Conservation (phyloP, 2,797 vertebrate species). For the Sebastiscus albofasciatus region DNA sequence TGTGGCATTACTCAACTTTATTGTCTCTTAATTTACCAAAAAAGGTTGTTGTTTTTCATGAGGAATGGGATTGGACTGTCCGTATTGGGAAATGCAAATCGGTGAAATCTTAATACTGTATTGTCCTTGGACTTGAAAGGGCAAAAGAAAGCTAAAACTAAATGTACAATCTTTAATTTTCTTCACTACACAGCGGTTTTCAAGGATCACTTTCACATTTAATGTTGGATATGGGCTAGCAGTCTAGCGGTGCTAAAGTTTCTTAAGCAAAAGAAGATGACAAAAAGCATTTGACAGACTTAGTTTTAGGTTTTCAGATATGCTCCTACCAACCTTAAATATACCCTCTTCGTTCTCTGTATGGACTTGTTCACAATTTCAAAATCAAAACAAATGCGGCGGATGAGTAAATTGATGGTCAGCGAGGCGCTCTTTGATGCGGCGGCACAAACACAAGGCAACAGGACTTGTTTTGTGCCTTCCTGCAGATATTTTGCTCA, state of each 20-base stretch:
- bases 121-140: not conserved
- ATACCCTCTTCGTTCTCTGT: not conserved
- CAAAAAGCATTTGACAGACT: not conserved
- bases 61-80: not conserved
- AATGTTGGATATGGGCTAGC: not conserved
- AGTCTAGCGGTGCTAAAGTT: not conserved
- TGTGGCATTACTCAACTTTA: not conserved
- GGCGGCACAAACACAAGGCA: constrained; percentile 25
- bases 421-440: constrained; percentile 47
- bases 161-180: not conserved
- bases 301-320: not conserved
- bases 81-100: not conserved
- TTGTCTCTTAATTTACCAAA: not conserved
- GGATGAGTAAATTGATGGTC: constrained; percentile 43
- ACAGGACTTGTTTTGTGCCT: constrained; percentile 24
- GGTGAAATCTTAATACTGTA: no score
- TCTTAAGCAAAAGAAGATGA: not conserved
- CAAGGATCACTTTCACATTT: not conserved
- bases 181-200: not conserved
- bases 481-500: constrained; percentile 66
- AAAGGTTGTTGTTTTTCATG: not conserved
- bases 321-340: not conserved
- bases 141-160: not conserved
- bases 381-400: constrained; percentile 26
- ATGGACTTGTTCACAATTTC: constrained; percentile 25